These are phyloP conservation scores for Atlantisia rogersi DNA, from an alignment of 2,113 vertebrate genomes.

Conservation along the genomic window DNA sequence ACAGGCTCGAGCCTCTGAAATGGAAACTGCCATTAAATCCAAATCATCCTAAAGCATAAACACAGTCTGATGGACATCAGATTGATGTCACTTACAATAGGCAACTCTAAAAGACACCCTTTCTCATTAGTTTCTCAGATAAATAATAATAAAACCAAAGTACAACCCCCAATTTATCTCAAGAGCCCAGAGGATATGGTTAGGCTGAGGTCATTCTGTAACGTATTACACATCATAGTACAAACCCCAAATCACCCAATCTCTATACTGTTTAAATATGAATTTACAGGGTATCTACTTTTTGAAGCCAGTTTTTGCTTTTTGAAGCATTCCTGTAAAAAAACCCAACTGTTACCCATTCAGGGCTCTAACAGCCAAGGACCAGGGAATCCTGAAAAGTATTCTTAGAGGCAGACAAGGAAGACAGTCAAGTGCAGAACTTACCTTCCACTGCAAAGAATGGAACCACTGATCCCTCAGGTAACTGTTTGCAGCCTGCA, in stretches of 20 bases:
- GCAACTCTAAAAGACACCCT: neutral
- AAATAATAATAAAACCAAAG: neutral
- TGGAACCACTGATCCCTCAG: conserved; percentile 99
- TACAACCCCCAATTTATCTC: neutral
- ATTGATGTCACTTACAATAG: neutral
- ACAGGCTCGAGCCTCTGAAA: neutral
- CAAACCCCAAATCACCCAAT: neutral
- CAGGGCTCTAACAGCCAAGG: neutral
- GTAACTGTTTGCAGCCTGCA: conserved; percentile 98
- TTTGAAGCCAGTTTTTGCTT: neutral
- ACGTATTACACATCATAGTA: neutral
- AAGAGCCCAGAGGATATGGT: neutral
- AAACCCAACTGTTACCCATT: neutral
- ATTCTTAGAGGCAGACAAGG: neutral
- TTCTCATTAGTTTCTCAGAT: neutral
- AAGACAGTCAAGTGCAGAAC: conserved; percentile 7
- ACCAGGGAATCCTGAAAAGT: neutral
- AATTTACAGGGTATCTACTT: neutral
- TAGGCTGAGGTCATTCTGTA: neutral
- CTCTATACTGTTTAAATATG: neutral
- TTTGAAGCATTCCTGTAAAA: neutral
- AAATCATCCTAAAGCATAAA: neutral
- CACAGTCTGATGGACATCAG: neutral
- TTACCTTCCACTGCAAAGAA: conserved; percentile 99
- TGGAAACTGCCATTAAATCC: neutral